Evolutionary conservation across 2,888 invertebrate genomes (phyloP), one percentile per base, ranked within the genome.

Genomic region (Hylaea fasciaria): DNA sequence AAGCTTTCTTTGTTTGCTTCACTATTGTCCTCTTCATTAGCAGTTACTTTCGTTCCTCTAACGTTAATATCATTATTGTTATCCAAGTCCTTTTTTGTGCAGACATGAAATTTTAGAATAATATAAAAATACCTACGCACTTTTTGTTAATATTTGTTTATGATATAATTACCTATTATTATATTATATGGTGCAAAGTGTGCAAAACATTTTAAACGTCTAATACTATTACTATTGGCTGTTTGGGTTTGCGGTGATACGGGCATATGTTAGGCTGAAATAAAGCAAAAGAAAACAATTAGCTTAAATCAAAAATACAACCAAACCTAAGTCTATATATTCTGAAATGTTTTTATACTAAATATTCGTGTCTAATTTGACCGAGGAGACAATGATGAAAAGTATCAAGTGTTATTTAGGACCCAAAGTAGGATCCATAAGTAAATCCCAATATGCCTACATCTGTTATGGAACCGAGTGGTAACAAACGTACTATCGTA

Each of bases 41-140:
- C 12, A 29, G 43, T 52, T 11, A 52, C 29, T 62, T 56, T 56
- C 11, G 32, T 62, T 12, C 56, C 61, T 56, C 52, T 47, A 5
- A 56, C 55, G 40, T 35, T 60, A 16, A 60, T 55, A 45, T 66
- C 65, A 65, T 73, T 56, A 55, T 65, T 60, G 49, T 74, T 69
- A 62, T 80, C 67, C 46, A 66, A 65, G 72, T 89, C 83, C 92
- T 86, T 89, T 81, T 81, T 76, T 67, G 91, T 77, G 81, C 88
- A 92, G 91, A 89, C 91, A 92, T 92, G 90, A 85, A 91, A 79
- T 76, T 77, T 79, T 78, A 71, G 56, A 73, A 66, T 64, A 67
- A 67, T 41, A 57, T 67, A 61, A 65, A 13, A 32, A 16, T 63
- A 69, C n/a, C n/a, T n/a, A 61, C 51, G 39, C 65, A 44, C 46